These are phyloP conservation scores for Trissolcus japonicus DNA, from an alignment of 2,888 invertebrate genomes.

Conservation along the genomic window DNA sequence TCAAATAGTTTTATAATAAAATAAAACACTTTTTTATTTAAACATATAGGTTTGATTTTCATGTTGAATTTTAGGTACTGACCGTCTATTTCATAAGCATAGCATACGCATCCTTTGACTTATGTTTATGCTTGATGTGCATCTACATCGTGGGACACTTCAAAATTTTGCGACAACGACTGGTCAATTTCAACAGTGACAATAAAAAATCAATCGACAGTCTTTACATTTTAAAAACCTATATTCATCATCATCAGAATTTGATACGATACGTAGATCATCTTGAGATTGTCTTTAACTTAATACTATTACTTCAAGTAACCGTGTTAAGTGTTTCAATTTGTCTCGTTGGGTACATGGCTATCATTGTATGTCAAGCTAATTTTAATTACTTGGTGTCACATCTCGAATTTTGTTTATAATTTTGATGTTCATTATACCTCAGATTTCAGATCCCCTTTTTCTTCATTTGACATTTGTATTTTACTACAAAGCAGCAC, in stretches of 20 bases:
- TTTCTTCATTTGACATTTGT: constrained; percentile 26
- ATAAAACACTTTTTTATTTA: no score
- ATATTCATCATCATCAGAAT: constrained; percentile 23
- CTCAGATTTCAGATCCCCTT: constrained; percentile 13
- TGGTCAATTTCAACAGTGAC: neutral
- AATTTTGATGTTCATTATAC: neutral
- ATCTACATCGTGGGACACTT: constrained; percentile 24
- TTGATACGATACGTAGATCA: constrained; percentile 21
- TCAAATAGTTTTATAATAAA: no score
- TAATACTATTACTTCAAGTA: constrained; percentile 26
- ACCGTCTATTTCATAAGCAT: constrained; percentile 28
- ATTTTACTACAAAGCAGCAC: constrained; percentile 17
- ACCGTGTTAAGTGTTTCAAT: constrained; percentile 24
- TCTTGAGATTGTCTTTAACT: constrained; percentile 31
- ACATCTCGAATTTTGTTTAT: no score
- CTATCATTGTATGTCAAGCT: constrained; percentile 22
- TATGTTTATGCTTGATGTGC: constrained; percentile 23
- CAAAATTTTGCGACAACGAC: constrained; percentile 14
- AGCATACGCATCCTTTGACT: constrained; percentile 25
- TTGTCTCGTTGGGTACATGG: constrained; percentile 35
- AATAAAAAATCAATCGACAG: neutral
- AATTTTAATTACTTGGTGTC: no score
- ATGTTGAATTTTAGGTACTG: constrained; percentile 8
- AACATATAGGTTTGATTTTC: no score
- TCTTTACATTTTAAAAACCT: neutral